Evolutionary conservation across 2,113 vertebrate species (phyloP).

Genomic region (Strix uralensis): DNA sequence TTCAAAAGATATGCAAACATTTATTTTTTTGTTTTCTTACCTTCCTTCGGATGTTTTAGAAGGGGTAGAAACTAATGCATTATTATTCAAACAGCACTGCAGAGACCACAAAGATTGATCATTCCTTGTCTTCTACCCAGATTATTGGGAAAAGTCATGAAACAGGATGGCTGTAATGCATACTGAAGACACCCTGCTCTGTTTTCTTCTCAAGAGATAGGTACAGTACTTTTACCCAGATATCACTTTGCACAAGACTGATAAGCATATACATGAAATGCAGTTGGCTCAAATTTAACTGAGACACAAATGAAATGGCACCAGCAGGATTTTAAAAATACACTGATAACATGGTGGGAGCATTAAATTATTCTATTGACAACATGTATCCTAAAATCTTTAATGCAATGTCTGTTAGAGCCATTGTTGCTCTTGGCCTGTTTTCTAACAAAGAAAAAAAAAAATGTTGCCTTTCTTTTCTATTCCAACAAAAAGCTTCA

Average conservation of each 20-base stretch:
- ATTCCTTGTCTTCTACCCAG: background rate
- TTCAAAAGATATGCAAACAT: background rate
- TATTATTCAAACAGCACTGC: background rate
- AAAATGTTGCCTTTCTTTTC: background rate
- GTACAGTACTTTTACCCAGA: background rate
- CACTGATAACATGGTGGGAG: background rate
- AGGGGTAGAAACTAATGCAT: background rate
- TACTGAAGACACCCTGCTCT: background rate
- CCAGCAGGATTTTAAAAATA: background rate
- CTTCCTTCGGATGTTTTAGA: background rate
- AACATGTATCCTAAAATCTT: background rate
- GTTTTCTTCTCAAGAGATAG: background rate
- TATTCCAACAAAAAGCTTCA: background rate
- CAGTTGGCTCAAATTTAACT: background rate
- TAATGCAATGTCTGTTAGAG: background rate
- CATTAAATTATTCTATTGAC: background rate
- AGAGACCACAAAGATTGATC: background rate
- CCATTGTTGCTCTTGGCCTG: background rate
- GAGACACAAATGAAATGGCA: background rate
- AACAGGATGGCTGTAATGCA: background rate
- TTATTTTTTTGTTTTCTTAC: background rate
- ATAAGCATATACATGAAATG: background rate
- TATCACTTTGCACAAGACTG: background rate
- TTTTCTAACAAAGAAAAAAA: background rate
- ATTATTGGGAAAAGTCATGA: background rate